A percentile compares a stretch with the other conserved stretches of the same genome.
Conservation (phyloP, 2,888 invertebrate species). For the Macrosoma leucophasiata region DNA sequence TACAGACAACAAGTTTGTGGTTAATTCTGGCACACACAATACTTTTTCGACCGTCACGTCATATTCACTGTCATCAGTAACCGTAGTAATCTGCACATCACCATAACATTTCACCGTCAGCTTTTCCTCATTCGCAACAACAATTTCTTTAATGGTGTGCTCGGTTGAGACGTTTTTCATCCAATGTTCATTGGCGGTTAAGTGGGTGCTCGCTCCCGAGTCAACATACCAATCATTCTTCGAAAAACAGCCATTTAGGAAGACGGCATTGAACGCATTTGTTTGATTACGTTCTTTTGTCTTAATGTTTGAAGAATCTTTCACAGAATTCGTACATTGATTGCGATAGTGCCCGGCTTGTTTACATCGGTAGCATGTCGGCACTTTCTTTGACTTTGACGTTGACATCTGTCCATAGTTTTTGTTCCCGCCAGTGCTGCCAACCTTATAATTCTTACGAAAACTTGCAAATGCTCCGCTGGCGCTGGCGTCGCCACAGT, state of each 20-base stretch:
- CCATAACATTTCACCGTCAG: conserved; percentile 18
- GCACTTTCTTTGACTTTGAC: conserved; percentile 16
- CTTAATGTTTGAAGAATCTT: conserved; percentile 19
- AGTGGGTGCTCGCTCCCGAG: conserved; percentile 26
- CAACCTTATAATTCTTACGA: conserved; percentile 21
- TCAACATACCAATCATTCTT: conserved; percentile 28
- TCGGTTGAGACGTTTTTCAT: conserved; percentile 12
- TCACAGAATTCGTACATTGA: conserved; percentile 20
- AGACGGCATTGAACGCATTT: conserved; percentile 28
- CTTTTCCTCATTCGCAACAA: conserved; percentile 20
- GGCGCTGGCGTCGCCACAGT: conserved; percentile 6
- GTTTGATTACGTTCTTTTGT: conserved; percentile 18
- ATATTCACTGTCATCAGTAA: conserved; percentile 10
- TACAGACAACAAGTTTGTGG: conserved; percentile 20
- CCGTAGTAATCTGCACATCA: conserved; percentile 17
- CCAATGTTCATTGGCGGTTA: conserved; percentile 19
- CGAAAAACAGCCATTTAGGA: conserved; percentile 26
- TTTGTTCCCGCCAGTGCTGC: conserved; percentile 19
- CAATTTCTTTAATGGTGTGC: conserved; percentile 14
- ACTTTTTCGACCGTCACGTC: conserved; percentile 21
- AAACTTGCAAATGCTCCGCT: conserved; percentile 22
- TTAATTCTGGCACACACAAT: conserved; percentile 20
- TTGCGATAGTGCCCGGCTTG: conserved; percentile 26
- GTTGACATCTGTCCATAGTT: conserved; percentile 21
- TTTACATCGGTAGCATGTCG: conserved; percentile 26